Evolutionary conservation across 2,888 invertebrate genomes (phyloP), one percentile per base, ranked within the genome.

Genomic region (Ypsolopha scabrella): DNA sequence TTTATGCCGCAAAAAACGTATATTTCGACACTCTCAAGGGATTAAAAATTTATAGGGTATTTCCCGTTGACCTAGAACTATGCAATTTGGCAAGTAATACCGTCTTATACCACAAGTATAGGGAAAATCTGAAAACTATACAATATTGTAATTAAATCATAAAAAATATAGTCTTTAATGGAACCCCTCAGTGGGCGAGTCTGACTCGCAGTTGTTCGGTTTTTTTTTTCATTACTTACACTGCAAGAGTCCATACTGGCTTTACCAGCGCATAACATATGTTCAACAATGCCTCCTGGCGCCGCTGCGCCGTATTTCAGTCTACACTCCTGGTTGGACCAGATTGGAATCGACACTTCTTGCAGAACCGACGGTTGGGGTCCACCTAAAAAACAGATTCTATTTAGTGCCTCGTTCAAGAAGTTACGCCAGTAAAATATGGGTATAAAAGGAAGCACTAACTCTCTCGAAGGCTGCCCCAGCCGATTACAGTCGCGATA

Each of bases 231-330:
- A 24, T 24, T 57, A 88, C 93, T 89, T 88, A 96, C 96, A 78
- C 95, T 95, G 74, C 96, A 96, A 14, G 96, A 96, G 78, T 96
- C 96, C 81, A 91, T 93, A 55, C 91, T 90, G 9, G 92, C 93
- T 77, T 91, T 90, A 1, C 96, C 96, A 48, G 96, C 96, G 70
- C 96, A 96, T 7, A 96, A 77, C 91, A 96, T 95, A 63, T 93
- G 93, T 8, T 94, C 93, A 1, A 94, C 93, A 53, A 96, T 96
- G 33, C 96, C 96, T 8, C 94, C 96, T 0, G 96, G 94, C n/a
- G 95, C 95, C 0, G 94, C 94, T 8, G 88, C 86, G 14, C 95
- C 95, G 69, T 96, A 96, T 68, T 94, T 95, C 14, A 87, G 70
- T 53, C 91, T 89, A 65, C 96, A 96, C 58, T 94, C 93, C 0